These are phyloP conservation scores for Drusus annulatus DNA, from an alignment of 1,140 invertebrate species.

Conservation along the genomic window DNA sequence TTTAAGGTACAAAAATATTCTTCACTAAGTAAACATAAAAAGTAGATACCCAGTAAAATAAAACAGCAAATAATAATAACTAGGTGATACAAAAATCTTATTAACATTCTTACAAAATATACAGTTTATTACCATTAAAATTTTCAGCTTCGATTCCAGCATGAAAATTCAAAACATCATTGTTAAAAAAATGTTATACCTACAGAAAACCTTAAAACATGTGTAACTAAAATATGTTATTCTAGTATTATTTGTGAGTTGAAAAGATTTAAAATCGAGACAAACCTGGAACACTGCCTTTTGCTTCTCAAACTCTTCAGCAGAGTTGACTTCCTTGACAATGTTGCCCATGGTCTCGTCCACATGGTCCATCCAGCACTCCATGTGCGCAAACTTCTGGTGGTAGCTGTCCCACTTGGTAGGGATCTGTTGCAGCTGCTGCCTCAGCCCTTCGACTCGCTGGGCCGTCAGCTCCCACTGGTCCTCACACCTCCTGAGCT, in stretches of 20 bases:
- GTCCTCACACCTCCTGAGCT: conserved; percentile 78
- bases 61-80: too few relatives aligned
- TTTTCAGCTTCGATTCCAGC: conserved; percentile 67
- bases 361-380: conserved; percentile 92
- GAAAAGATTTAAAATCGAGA: background rate
- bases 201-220: conserved; percentile 15
- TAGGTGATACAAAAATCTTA: too few relatives aligned
- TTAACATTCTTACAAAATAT: conserved; percentile 32
- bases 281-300: conserved; percentile 90
- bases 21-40: too few relatives aligned
- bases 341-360: conserved; percentile 87
- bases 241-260: background rate
- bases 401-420: conserved; percentile 92
- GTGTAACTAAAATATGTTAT: background rate
- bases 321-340: conserved; percentile 85
- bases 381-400: conserved; percentile 87
- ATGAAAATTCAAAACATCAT: conserved; percentile 48
- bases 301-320: conserved; percentile 91
- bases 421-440: conserved; percentile 88
- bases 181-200: conserved; percentile 30
- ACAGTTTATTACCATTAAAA: conserved; percentile 72
- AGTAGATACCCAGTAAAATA: too few relatives aligned
- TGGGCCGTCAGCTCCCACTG: conserved; percentile 82
- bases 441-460: conserved; percentile 80
- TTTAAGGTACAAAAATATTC: too few relatives aligned